These are phyloP conservation scores for roundworm (Caenorhabditis elegans) DNA, from an alignment of 1,140 invertebrate species.

Conservation along the genomic window DNA sequence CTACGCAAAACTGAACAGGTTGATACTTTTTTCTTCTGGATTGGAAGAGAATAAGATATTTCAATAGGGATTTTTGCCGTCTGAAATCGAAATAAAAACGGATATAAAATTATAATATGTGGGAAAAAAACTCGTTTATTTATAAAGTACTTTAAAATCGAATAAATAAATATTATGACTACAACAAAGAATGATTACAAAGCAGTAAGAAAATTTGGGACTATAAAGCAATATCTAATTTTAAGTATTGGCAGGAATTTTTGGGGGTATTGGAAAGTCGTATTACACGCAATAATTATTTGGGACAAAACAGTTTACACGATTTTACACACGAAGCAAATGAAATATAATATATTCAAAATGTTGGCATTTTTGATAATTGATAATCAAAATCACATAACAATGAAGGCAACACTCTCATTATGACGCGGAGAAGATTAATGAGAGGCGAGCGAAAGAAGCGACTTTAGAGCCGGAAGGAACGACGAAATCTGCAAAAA, in stretches of 20 bases:
- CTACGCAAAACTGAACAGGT: background rate
- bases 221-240: background rate
- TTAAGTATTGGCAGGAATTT: background rate
- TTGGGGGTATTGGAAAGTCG: background rate
- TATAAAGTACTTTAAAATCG: too few relatives aligned
- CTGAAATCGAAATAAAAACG: too few relatives aligned
- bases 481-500: slow-evolving; percentile 28
- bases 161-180: too few relatives aligned
- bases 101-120: too few relatives aligned
- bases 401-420: too few relatives aligned
- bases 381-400: background rate
- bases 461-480: slow-evolving; percentile 6
- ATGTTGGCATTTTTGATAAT: background rate
- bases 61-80: background rate
- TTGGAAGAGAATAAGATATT: background rate
- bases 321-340: slow-evolving; percentile 1
- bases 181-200: too few relatives aligned
- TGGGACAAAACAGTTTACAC: background rate
- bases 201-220: background rate
- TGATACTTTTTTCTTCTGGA: background rate
- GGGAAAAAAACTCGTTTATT: too few relatives aligned
- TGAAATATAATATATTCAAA: background rate
- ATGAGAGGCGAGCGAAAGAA: background rate
- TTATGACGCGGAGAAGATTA: background rate
- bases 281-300: background rate